These are phyloP conservation scores for Cataglyphis livida DNA, from an alignment of 2,888 invertebrate genomes.

Conservation along the genomic window DNA sequence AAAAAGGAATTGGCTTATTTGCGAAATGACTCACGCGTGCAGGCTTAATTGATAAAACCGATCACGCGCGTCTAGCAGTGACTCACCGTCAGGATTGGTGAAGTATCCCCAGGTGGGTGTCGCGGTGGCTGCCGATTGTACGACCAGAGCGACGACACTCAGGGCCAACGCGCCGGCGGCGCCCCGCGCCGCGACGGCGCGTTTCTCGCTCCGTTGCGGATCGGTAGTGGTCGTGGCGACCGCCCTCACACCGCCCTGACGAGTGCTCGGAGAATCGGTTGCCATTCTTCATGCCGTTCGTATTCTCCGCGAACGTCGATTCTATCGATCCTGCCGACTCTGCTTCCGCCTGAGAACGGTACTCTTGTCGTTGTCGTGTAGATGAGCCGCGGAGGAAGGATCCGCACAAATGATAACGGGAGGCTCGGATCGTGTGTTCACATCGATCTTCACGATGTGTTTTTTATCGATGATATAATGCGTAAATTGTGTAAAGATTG, in stretches of 20 bases:
- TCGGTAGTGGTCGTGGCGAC: conserved; percentile 82
- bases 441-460: background rate
- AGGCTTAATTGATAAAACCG: conserved; percentile 40
- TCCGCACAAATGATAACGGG: no score
- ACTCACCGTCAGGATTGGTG: conserved; percentile 90
- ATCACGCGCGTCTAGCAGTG: conserved; percentile 32
- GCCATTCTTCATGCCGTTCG: conserved; percentile 85
- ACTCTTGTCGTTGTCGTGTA: background rate
- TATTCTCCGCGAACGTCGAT: conserved; percentile 49
- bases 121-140: conserved; percentile 94
- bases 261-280: conserved; percentile 81
- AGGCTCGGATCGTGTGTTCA: background rate
- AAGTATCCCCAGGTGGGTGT: conserved; percentile 96
- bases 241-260: conserved; percentile 81
- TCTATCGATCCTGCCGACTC: no score
- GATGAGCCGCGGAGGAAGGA: background rate
- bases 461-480: background rate
- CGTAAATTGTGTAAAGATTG: background rate
- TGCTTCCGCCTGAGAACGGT: no score
- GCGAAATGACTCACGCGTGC: conserved; percentile 21
- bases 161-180: conserved; percentile 83
- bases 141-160: conserved; percentile 87
- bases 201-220: conserved; percentile 80
- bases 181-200: conserved; percentile 84
- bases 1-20: no score